A percentile compares a stretch with the other conserved stretches of the same genome.
These are phyloP conservation scores for Glyphotaelius pellucidus DNA, from an alignment of 2,888 invertebrate species.

Conservation along the genomic window DNA sequence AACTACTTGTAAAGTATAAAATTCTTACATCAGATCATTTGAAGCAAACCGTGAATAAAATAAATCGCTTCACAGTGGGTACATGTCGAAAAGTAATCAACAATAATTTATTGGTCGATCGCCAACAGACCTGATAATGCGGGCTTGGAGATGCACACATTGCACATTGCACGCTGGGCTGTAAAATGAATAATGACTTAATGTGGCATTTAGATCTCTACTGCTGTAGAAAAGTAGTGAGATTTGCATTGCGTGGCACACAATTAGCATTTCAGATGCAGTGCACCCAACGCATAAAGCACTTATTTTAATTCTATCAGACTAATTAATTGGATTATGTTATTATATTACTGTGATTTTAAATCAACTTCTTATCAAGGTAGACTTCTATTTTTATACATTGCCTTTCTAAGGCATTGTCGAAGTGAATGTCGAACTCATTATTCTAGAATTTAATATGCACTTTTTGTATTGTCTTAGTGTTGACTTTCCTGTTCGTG, in stretches of 20 bases:
- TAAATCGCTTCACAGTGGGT: background rate
- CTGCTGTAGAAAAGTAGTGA: background rate
- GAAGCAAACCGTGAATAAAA: background rate
- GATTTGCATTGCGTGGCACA: background rate
- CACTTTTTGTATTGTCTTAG: background rate
- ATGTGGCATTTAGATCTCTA: background rate
- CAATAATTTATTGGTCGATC: background rate
- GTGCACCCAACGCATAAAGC: background rate
- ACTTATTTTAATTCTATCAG: constrained; percentile 7
- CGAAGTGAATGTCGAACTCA: constrained; percentile 2
- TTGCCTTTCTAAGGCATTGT: constrained; percentile 26
- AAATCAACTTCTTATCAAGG: constrained; percentile 20
- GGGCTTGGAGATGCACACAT: background rate
- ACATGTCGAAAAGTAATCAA: background rate
- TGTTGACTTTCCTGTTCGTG: background rate
- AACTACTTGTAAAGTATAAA: background rate
- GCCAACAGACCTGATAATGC: background rate
- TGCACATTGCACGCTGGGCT: background rate
- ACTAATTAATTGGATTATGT: constrained; percentile 3
- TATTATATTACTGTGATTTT: constrained; percentile 3
- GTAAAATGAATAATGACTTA: background rate
- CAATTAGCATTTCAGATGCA: background rate
- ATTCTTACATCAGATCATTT: background rate
- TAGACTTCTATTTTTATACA: constrained; percentile 42
- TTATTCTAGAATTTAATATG: background rate